A percentile compares a stretch with the other conserved stretches of the same genome.
Evolutionary conservation across 2,888 invertebrate genomes (phyloP).

Genomic region (Nesidiocoris tenuis): DNA sequence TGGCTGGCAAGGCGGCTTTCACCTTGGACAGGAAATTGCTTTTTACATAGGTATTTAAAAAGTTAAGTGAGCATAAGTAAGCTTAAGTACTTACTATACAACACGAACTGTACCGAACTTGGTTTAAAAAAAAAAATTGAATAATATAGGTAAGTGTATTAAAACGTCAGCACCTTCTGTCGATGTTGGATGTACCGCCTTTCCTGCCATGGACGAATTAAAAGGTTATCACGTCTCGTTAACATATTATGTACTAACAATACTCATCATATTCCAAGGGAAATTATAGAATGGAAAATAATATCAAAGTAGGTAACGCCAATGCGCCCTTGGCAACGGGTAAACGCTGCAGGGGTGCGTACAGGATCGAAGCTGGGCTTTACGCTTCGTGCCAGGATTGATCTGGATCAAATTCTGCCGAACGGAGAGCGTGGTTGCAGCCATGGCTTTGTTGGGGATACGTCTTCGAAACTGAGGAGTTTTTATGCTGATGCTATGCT

Average conservation of each 20-base stretch:
- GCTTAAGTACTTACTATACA: no score
- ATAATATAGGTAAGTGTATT: no score
- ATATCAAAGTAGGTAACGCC: not conserved
- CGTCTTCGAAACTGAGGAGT: no score
- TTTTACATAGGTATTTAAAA: no score
- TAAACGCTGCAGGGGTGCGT: not conserved
- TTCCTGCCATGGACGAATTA: constrained; percentile 70
- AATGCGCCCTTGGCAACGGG: not conserved
- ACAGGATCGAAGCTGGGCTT: not conserved
- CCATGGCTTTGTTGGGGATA: no score
- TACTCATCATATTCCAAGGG: no score
- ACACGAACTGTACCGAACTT: no score
- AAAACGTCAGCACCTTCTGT: constrained; percentile 65
- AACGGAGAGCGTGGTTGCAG: no score
- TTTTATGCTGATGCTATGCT: no score
- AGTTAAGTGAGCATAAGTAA: no score
- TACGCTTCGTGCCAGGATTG: not conserved
- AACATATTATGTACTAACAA: no score
- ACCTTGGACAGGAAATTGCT: constrained; percentile 57
- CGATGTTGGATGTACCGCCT: constrained; percentile 69
- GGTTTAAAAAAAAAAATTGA: no score
- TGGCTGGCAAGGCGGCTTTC: constrained; percentile 64
- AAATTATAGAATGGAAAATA: not conserved
- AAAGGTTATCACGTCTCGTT: constrained; percentile 68
- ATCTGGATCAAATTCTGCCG: not conserved